Percentiles rank a stretch among this genome's conserved stretches.
phyloP scores from a whole-genome alignment of 2,797 vertebrate genomes.

The Etheostoma nigrum region DNA sequence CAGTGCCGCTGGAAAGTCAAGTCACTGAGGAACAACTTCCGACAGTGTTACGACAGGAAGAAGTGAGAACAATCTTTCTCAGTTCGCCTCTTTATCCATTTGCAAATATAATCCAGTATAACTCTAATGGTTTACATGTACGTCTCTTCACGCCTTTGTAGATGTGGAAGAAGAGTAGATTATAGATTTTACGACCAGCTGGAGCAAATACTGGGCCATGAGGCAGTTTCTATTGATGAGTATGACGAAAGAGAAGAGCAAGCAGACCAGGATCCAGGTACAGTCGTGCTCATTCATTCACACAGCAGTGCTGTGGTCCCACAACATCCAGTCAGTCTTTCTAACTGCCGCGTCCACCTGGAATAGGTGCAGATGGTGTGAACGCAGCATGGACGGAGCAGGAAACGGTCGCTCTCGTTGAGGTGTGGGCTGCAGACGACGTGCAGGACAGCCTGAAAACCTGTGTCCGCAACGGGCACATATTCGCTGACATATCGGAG shows the following conservation, averaged over 20 bases:
- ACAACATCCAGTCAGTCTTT: not conserved
- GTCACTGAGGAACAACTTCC: conserved; percentile 79
- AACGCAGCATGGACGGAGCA: conserved; percentile 72
- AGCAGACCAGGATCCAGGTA: conserved; percentile 69
- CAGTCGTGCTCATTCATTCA: not conserved
- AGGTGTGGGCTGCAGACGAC: conserved; percentile 77
- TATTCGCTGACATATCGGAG: conserved; percentile 72
- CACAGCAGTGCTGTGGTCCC: not conserved
- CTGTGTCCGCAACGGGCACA: conserved; percentile 74
- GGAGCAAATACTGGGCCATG: conserved; percentile 76
- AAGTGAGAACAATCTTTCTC: conserved; percentile 65
- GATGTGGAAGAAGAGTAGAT: conserved; percentile 70
- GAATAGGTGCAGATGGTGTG: conserved; percentile 28
- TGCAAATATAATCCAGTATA: not conserved
- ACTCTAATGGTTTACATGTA: not conserved
- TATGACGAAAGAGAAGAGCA: conserved; percentile 75
- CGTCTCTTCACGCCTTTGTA: conserved; percentile 28
- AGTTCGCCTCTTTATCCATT: not conserved
- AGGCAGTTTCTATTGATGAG: conserved; percentile 68
- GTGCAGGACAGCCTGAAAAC: conserved; percentile 77
- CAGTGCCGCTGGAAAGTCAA: conserved; percentile 90
- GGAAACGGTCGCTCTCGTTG: conserved; percentile 73
- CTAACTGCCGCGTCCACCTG: not conserved
- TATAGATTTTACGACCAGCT: conserved; percentile 80
- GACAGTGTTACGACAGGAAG: conserved; percentile 77